phyloP scores from a whole-genome alignment of 92 coral and sea anemone species.

The Anthopleura xanthogrammica region DNA sequence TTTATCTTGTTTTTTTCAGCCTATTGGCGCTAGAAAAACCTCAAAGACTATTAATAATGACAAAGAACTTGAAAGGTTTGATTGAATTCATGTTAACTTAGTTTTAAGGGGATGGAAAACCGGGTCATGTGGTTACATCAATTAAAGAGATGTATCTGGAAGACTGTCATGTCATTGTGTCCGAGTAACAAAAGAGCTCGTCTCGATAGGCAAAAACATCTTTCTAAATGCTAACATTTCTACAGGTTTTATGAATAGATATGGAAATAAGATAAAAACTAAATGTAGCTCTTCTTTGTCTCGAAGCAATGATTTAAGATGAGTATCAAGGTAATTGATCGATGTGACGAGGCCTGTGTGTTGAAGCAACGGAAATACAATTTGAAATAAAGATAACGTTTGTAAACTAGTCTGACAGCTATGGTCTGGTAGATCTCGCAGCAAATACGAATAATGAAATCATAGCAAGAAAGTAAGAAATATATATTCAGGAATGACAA shows the following conservation, averaged over 20 bases:
- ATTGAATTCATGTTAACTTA: background rate
- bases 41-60: background rate
- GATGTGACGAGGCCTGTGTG: background rate
- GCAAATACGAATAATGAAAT: background rate
- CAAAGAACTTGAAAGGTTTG: background rate
- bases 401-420: background rate
- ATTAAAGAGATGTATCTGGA: background rate
- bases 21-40: background rate
- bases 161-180: background rate
- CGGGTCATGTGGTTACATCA: slow-evolving; percentile 4
- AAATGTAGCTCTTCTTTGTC: background rate
- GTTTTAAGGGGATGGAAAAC: slow-evolving; percentile 1
- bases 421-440: background rate
- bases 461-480: background rate
- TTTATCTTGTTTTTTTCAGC: background rate
- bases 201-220: background rate
- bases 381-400: background rate
- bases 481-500: no score
- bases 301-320: background rate
- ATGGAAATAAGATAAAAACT: background rate
- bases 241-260: background rate
- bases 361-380: background rate
- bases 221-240: background rate
- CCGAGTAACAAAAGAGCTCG: background rate
- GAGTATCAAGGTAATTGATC: background rate